These are phyloP conservation scores for Conus betulinus DNA, from an alignment of 1,140 invertebrate genomes.

Conservation along the genomic window DNA sequence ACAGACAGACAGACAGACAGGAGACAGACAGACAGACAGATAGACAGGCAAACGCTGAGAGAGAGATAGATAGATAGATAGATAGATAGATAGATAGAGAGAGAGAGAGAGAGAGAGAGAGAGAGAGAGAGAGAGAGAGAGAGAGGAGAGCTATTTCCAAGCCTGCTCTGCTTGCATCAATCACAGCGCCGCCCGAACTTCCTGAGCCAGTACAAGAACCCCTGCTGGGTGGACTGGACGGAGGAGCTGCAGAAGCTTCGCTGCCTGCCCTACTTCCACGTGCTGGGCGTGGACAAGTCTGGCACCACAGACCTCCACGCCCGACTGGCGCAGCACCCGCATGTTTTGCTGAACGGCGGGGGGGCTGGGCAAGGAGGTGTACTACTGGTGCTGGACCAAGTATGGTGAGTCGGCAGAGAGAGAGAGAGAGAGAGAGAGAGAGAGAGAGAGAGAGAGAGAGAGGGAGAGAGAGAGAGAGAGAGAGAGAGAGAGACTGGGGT, in stretches of 20 bases:
- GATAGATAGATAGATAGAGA: no score
- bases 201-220: conserved; percentile 59
- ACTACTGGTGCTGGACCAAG: conserved; percentile 67
- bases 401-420: conserved; percentile 53
- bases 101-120: neutral
- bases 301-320: conserved; percentile 64
- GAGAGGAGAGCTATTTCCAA: neutral
- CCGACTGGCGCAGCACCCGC: conserved; percentile 57
- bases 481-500: no score
- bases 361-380: conserved; percentile 59
- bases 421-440: no score
- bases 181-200: conserved; percentile 51
- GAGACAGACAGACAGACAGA: no score
- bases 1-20: no score
- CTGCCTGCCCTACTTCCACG: conserved; percentile 66
- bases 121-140: neutral
- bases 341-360: conserved; percentile 53
- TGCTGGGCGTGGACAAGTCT: conserved; percentile 66
- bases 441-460: no score
- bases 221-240: conserved; percentile 55
- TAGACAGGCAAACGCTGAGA: no score
- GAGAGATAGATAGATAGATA: no score
- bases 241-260: conserved; percentile 15
- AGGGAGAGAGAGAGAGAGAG: no score
- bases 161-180: neutral